Evolutionary conservation across 2,113 vertebrate genomes (phyloP), one percentile per base, ranked within the genome.

Genomic region (Crotalus horridus): DNA sequence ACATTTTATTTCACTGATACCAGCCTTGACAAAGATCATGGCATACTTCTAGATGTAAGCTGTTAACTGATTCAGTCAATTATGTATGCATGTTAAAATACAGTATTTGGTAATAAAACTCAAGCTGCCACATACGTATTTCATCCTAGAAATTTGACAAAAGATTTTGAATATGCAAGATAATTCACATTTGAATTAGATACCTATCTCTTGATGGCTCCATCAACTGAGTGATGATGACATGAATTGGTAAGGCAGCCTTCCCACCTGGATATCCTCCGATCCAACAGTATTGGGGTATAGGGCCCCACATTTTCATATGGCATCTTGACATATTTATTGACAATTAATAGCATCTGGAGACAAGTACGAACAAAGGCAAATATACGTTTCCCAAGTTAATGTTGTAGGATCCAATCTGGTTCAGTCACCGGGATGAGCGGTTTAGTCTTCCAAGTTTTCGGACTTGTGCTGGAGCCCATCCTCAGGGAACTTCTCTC

Each of bases 141-240:
- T 94, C 90, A 48, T n/a, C 51, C 8, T 81, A 94, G 91, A 87
- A 90, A 91, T 90, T 15, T 11, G 20, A n/a, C 23, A 94, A 33
- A 93, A 61, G 61, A 87, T 26, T 64, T 95, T 94, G 26, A 92
- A 96, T 93, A 39, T 3, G 24, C 91, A 6, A 10, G 91, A 12
- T 56, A 23, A 64, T 43, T 55, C 26, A 26, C 0, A 3, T 13
- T 90, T 91, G 29, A 90, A 74, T 87, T 61, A 13, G 51, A 87
- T 26, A 23, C 43, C 43, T 53, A 6, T 53, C 6, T 81, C 69
- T 21, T 21, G 55, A 56, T 6, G 55, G 20, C 55, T 56, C 15
- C 55, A 56, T 15, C 55, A 56, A 56, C 55, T 56, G 55, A 56
- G 55, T 56, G 55, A 56, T 56, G 33, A 81, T 81, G 15, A 81